Evolutionary conservation across 2,797 vertebrate species (phyloP).

Genomic region (Pseudotriccus pelzelni): DNA sequence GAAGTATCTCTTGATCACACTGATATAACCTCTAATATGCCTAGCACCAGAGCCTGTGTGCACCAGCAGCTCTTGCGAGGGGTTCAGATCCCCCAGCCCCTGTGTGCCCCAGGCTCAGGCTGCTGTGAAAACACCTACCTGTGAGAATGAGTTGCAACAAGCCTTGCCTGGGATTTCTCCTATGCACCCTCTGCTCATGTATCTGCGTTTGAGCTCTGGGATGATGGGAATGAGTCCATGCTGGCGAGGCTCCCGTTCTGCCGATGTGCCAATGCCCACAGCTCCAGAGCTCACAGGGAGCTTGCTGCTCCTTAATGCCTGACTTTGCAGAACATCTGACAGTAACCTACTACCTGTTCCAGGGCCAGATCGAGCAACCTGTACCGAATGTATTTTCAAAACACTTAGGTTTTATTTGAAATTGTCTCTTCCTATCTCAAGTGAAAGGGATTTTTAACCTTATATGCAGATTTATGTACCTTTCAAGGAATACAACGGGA

Average conservation of each 20-base stretch:
- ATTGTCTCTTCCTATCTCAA: background rate
- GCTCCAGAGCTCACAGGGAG: background rate
- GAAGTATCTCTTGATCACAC: background rate
- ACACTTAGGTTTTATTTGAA: background rate
- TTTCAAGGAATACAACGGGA: background rate
- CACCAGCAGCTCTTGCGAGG: background rate
- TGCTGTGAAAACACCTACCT: background rate
- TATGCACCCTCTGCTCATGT: background rate
- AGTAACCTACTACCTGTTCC: background rate
- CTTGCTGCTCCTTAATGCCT: background rate
- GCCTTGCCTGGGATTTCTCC: background rate
- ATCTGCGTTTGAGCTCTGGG: background rate
- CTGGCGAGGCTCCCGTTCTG: background rate
- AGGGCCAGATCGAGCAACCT: background rate
- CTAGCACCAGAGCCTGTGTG: background rate
- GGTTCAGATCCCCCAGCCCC: background rate
- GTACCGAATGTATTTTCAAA: background rate
- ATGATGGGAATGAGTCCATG: background rate
- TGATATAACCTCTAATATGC: background rate
- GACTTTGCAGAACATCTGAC: background rate
- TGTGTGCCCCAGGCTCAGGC: background rate
- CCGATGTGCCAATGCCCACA: accelerated
- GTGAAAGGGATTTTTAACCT: background rate
- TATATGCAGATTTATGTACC: background rate
- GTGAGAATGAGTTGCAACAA: background rate